Conservation (phyloP, 2,888 invertebrate genomes). For the Saturnia japonica region DNA sequence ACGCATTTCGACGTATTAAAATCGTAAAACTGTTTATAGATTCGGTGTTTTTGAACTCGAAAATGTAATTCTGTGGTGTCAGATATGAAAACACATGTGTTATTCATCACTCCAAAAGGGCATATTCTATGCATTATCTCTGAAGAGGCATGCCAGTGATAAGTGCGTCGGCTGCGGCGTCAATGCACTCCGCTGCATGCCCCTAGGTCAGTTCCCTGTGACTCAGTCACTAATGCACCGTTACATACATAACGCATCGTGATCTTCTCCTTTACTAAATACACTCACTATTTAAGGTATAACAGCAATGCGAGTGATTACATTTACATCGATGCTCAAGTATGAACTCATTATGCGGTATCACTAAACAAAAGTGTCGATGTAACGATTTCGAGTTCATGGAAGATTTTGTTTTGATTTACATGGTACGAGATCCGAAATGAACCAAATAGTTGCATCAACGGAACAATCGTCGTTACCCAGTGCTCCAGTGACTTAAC, state of each 20-base stretch:
- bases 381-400: constrained; percentile 34
- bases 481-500: constrained; percentile 74
- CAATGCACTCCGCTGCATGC: constrained; percentile 79
- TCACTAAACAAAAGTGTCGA: constrained; percentile 29
- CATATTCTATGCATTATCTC: constrained; percentile 75
- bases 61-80: constrained; percentile 57
- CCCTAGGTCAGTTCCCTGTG: constrained; percentile 81
- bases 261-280: constrained; percentile 54
- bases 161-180: constrained; percentile 72
- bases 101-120: constrained; percentile 70
- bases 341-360: constrained; percentile 13
- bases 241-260: constrained; percentile 70
- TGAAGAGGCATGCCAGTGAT: constrained; percentile 76
- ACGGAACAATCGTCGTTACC: constrained; percentile 69
- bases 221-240: constrained; percentile 76
- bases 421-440: constrained; percentile 39
- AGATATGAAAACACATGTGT: constrained; percentile 71
- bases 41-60: constrained; percentile 58
- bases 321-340: constrained; percentile 28
- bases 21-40: constrained; percentile 40
- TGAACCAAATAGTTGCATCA: constrained; percentile 53
- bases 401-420: constrained; percentile 22
- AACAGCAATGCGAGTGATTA: constrained; percentile 9
- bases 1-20: constrained; percentile 17
- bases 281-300: not conserved